These are phyloP conservation scores for Eubucco bourcierii DNA, from an alignment of 2,113 vertebrate genomes.

Conservation along the genomic window DNA sequence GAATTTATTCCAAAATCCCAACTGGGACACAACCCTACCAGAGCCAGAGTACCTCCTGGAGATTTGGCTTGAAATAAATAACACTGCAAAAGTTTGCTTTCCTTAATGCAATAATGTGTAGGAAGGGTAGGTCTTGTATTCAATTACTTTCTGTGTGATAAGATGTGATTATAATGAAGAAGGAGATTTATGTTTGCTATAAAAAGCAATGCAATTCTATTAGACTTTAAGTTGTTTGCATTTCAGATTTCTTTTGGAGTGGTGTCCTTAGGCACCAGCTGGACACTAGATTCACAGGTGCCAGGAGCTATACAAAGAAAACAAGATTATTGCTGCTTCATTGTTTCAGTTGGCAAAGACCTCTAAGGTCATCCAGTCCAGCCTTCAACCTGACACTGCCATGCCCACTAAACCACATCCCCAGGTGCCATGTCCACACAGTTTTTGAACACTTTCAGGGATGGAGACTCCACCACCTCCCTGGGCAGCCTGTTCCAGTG, in stretches of 20 bases:
- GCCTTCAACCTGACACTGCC: too few relatives aligned
- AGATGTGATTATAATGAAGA: constrained; percentile 42
- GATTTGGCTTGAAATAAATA: constrained; percentile 32
- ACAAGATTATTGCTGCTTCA: neutral
- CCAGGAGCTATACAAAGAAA: constrained; percentile 2
- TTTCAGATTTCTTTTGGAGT: constrained; percentile 30
- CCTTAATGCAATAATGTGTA: constrained; percentile 39
- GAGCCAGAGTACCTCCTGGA: constrained; percentile 33
- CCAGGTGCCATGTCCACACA: too few relatives aligned
- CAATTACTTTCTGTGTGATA: constrained; percentile 43
- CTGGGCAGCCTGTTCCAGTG: too few relatives aligned
- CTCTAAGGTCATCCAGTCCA: too few relatives aligned
- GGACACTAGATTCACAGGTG: neutral
- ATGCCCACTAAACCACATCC: too few relatives aligned
- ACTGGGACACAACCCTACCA: neutral
- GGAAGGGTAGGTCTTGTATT: constrained; percentile 56
- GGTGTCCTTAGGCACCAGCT: constrained; percentile 24
- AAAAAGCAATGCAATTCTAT: constrained; percentile 52
- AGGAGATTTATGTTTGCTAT: constrained; percentile 44
- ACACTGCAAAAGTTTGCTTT: constrained; percentile 21
- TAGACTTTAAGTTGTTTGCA: constrained; percentile 48
- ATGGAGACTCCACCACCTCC: too few relatives aligned
- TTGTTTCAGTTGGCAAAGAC: too few relatives aligned
- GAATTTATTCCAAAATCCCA: neutral
- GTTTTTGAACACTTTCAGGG: too few relatives aligned